A percentile compares a stretch with the other conserved stretches of the same genome.
Evolutionary conservation across 2,113 vertebrate genomes (phyloP).

Genomic region (Oreotragus oreotragus): DNA sequence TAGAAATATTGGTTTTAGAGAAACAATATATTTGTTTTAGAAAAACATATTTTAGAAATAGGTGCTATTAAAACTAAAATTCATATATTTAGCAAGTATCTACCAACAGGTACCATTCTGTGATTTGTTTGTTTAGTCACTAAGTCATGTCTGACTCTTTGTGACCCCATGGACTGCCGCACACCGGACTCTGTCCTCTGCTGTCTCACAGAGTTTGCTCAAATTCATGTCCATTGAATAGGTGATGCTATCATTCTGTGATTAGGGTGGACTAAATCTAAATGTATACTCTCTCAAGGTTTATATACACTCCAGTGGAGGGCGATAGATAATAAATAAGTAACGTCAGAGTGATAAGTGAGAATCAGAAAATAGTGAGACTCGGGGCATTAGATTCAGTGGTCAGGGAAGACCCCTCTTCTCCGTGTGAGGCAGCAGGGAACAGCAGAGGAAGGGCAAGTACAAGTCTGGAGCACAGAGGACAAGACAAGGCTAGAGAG

Average conservation of each 20-base stretch:
- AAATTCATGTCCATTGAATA: background rate
- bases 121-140: background rate
- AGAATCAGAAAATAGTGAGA: background rate
- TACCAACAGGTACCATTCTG: background rate
- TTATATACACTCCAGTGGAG: background rate
- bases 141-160: background rate
- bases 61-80: background rate
- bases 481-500: background rate
- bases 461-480: background rate
- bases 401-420: background rate
- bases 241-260: background rate
- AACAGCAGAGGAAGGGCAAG: background rate
- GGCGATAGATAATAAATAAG: background rate
- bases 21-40: background rate
- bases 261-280: background rate
- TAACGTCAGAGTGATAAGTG: background rate
- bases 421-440: background rate
- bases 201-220: background rate
- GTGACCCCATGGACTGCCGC: background rate
- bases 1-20: background rate
- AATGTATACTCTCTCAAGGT: background rate
- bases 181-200: background rate
- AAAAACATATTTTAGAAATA: background rate
- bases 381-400: background rate
- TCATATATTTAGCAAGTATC: background rate